phyloP scores from a whole-genome alignment of 2,888 invertebrate species.

The Odontomyia ornata region DNA sequence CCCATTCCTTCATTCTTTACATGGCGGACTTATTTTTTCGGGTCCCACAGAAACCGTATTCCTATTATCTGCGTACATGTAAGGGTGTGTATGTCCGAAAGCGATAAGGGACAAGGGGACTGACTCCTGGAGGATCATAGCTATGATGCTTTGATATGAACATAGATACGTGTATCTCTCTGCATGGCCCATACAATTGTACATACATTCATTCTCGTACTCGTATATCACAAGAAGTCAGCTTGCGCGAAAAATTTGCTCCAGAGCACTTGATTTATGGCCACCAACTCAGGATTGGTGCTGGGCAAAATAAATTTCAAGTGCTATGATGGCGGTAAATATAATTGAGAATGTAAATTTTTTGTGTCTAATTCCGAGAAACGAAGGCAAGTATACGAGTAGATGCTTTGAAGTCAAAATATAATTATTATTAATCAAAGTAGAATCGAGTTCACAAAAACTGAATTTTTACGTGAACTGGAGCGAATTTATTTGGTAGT shows the following conservation, averaged over 20 bases:
- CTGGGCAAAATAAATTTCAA: slow-evolving; percentile 52
- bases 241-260: slow-evolving; percentile 55
- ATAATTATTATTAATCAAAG: no score
- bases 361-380: background rate
- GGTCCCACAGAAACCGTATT: slow-evolving; percentile 27
- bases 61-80: slow-evolving; percentile 43
- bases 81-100: slow-evolving; percentile 39
- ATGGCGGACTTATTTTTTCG: slow-evolving; percentile 25
- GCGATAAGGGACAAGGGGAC: slow-evolving; percentile 45
- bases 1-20: slow-evolving; percentile 18
- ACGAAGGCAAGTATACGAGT: background rate
- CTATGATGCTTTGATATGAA: slow-evolving; percentile 29
- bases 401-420: no score
- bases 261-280: slow-evolving; percentile 54
- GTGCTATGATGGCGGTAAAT: slow-evolving; percentile 53
- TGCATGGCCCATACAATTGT: slow-evolving; percentile 5
- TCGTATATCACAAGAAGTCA: slow-evolving; percentile 50
- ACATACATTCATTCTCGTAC: background rate
- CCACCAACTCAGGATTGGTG: slow-evolving; percentile 53
- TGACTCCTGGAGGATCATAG: slow-evolving; percentile 43
- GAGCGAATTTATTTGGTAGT: no score
- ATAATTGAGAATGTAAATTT: slow-evolving; percentile 41
- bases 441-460: no score
- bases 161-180: slow-evolving; percentile 50
- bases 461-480: no score